These are phyloP conservation scores for Orchestia grillus DNA, from an alignment of 1,140 invertebrate genomes.

Conservation along the genomic window DNA sequence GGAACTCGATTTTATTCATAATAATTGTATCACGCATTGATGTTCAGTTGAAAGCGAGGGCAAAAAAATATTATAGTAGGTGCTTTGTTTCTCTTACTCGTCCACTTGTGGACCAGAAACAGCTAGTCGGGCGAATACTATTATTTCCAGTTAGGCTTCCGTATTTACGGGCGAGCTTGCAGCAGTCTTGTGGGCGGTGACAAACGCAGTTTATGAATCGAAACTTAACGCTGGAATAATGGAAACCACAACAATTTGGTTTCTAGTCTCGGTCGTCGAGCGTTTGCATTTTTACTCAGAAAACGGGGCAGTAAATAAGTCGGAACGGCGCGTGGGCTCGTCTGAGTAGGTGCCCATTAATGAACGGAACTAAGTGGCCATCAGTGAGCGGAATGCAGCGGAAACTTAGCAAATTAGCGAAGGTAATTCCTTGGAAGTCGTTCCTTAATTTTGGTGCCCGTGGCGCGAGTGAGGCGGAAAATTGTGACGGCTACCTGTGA, in stretches of 20 bases:
- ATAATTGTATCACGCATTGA: too few species aligned
- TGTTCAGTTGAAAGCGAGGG: too few species aligned
- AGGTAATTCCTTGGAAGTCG: not conserved
- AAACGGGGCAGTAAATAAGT: not conserved
- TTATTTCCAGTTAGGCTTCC: not conserved
- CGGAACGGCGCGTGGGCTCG: not conserved
- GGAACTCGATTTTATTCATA: not conserved
- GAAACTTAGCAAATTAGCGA: not conserved
- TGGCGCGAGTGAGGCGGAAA: not conserved
- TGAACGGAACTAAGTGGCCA: not conserved
- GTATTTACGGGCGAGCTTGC: not conserved
- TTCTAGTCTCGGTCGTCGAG: not conserved
- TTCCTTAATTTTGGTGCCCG: not conserved
- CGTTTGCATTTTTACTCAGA: not conserved
- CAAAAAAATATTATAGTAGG: too few species aligned
- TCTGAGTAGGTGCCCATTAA: not conserved
- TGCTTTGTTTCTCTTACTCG: not conserved
- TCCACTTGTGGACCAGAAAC: not conserved
- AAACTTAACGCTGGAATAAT: not conserved
- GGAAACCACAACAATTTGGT: not conserved
- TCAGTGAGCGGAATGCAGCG: not conserved
- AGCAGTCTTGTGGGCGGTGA: not conserved
- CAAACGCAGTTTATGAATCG: not conserved
- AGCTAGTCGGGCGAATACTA: not conserved
- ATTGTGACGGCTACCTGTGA: conserved; percentile 34